Conservation (phyloP, 2,113 vertebrate genomes). For the Climacteris rufus region DNA sequence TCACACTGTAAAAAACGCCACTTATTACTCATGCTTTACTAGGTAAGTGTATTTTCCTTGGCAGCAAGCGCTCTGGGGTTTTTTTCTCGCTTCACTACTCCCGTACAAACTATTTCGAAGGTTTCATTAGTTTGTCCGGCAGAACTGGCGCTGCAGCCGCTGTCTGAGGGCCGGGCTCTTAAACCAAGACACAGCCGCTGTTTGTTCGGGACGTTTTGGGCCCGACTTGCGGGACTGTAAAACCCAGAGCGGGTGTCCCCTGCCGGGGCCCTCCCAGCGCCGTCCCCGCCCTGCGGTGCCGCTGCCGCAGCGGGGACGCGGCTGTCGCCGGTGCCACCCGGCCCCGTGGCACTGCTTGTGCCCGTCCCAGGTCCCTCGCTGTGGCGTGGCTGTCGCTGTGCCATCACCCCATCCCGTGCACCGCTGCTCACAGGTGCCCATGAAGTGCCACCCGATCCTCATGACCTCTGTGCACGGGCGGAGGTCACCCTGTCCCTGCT, state of each 20-base stretch:
- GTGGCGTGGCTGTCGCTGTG: accelerated
- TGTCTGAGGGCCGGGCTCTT: constrained; percentile 29
- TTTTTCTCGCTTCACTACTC: background rate
- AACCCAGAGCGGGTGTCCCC: background rate
- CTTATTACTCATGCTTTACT: constrained; percentile 59
- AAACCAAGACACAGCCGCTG: constrained; percentile 37
- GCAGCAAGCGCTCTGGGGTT: background rate
- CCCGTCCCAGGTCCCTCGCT: accelerated
- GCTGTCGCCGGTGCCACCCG: background rate
- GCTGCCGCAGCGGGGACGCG: accelerated
- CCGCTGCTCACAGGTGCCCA: accelerated
- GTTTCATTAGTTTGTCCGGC: constrained; percentile 24
- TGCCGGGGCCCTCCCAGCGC: background rate
- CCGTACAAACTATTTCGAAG: background rate
- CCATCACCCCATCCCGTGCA: background rate
- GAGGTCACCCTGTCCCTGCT: background rate
- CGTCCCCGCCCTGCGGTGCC: accelerated
- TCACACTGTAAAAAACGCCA: constrained; percentile 27
- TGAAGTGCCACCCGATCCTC: background rate
- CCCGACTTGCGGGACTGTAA: background rate
- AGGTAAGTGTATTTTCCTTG: constrained; percentile 49
- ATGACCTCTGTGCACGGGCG: accelerated
- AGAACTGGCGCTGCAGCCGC: background rate
- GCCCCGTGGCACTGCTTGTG: background rate
- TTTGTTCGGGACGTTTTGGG: background rate